Evolutionary conservation across 35 echinoderm and acorn worm species (phyloP).

Genomic region (Nesometra sesokonis): DNA sequence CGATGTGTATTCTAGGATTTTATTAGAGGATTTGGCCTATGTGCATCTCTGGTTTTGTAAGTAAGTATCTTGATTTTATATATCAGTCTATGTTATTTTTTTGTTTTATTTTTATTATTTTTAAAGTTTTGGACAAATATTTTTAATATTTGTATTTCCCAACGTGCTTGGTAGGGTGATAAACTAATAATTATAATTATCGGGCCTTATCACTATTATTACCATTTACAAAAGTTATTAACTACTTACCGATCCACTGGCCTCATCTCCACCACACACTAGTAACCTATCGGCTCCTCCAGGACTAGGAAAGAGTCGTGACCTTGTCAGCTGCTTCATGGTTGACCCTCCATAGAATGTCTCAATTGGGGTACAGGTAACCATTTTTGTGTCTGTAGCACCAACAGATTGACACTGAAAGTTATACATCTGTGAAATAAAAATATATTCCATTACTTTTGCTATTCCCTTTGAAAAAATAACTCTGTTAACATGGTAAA

Average conservation of each 20-base stretch:
- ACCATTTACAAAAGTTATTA: not conserved
- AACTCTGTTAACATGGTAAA: no score
- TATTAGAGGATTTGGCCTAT: no score
- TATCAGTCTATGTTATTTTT: no score
- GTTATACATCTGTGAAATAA: constrained; percentile 75
- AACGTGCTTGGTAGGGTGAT: no score
- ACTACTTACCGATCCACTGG: constrained; percentile 63
- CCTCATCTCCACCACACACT: constrained; percentile 80
- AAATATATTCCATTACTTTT: no score
- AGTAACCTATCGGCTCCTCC: constrained; percentile 32
- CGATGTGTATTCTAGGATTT: no score
- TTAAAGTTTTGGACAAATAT: no score
- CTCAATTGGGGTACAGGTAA: constrained; percentile 68
- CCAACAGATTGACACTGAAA: constrained; percentile 24
- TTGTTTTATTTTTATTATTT: not conserved
- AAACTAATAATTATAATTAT: not conserved
- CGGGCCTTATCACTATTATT: not conserved
- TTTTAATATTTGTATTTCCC: no score
- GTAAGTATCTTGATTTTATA: no score
- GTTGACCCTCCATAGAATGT: constrained; percentile 91
- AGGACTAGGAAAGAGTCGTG: constrained; percentile 49
- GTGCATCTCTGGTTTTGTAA: no score
- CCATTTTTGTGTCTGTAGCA: constrained; percentile 11
- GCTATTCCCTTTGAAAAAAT: no score
- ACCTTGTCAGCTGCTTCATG: constrained; percentile 70